phyloP scores from a whole-genome alignment of 2,113 vertebrate species.

The Noctilio leporinus region DNA sequence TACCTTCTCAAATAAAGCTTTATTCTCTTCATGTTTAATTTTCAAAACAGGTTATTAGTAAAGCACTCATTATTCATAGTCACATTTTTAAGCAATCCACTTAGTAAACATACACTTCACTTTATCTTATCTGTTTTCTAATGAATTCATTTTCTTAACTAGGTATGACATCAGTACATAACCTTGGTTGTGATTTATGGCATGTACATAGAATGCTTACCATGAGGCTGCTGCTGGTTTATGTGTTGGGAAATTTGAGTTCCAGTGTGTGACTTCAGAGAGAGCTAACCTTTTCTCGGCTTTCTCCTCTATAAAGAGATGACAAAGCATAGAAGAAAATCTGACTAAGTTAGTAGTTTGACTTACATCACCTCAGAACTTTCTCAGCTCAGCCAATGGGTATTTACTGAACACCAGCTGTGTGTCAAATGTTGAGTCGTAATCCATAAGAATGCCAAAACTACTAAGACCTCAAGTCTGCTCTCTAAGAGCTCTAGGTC shows the following conservation, averaged over 20 bases:
- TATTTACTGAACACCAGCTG: neutral
- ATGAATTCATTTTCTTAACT: neutral
- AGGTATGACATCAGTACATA: neutral
- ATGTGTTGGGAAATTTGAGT: constrained; percentile 8
- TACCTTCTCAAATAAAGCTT: constrained; percentile 32
- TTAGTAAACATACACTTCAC: neutral
- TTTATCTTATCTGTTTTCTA: constrained; percentile 6
- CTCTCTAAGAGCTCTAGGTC: neutral
- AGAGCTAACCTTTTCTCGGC: neutral
- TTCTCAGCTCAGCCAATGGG: neutral
- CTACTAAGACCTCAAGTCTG: neutral
- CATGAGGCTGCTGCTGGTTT: neutral
- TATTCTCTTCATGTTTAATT: constrained; percentile 34
- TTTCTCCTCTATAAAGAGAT: constrained; percentile 3
- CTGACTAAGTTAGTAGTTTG: neutral
- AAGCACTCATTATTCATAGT: neutral
- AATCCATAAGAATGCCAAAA: neutral
- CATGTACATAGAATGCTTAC: neutral
- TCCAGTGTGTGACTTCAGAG: constrained; percentile 3
- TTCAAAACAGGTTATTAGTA: constrained; percentile 6
- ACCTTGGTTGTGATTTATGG: neutral
- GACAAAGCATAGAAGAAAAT: neutral
- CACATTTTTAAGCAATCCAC: neutral
- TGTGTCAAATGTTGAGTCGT: neutral
- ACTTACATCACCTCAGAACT: neutral